phyloP scores from a whole-genome alignment of 2,888 invertebrate genomes.

The Cerastoderma edule region DNA sequence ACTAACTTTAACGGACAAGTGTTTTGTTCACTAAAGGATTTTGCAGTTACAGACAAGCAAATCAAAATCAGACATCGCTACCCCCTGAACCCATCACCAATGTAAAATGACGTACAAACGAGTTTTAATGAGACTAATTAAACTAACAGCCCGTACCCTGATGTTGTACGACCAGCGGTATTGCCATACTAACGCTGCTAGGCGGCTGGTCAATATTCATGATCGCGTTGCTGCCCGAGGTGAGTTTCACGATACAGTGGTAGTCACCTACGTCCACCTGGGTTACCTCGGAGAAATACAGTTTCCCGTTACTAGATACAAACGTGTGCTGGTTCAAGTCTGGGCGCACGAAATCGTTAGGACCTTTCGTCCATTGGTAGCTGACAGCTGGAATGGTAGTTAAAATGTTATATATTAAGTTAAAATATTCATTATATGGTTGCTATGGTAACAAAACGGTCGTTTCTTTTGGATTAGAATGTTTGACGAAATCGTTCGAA shows the following conservation, averaged over 20 bases:
- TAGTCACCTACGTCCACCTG: slow-evolving; percentile 86
- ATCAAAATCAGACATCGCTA: too few species aligned
- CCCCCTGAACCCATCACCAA: too few species aligned
- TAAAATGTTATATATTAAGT: too few species aligned
- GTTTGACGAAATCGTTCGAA: too few species aligned
- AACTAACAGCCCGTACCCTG: slow-evolving; percentile 61
- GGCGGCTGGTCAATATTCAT: slow-evolving; percentile 69
- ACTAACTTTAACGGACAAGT: slow-evolving; percentile 72
- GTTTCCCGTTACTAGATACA: slow-evolving; percentile 95
- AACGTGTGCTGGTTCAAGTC: slow-evolving; percentile 92
- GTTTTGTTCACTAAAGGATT: too few species aligned
- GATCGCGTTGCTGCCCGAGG: slow-evolving; percentile 67
- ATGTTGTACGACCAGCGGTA: slow-evolving; percentile 65
- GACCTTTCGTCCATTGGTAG: slow-evolving; percentile 95
- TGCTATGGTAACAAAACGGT: too few species aligned
- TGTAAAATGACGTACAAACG: too few species aligned
- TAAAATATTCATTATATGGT: too few species aligned
- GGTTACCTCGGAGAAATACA: slow-evolving; percentile 97
- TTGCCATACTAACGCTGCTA: slow-evolving; percentile 73
- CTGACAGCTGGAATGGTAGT: slow-evolving; percentile 65
- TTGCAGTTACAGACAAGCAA: too few species aligned
- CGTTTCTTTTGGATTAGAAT: too few species aligned
- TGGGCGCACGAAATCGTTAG: slow-evolving; percentile 93
- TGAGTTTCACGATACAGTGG: slow-evolving; percentile 70
- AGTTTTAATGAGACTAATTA: too few species aligned